Evolutionary conservation across 2,888 invertebrate species (phyloP).

Genomic region (Diogma glabrata): DNA sequence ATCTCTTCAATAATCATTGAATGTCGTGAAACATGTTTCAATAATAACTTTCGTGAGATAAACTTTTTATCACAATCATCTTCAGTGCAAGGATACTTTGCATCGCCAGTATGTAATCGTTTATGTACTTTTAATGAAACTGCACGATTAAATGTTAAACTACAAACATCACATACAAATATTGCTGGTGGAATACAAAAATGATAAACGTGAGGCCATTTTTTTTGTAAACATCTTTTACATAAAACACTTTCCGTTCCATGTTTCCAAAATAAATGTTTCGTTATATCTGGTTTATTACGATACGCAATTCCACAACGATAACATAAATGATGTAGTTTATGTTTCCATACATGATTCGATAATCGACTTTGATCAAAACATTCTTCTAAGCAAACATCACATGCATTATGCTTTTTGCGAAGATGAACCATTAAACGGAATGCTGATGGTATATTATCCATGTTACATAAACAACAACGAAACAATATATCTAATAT

Average conservation of each 20-base stretch:
- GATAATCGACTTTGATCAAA: constrained; percentile 63
- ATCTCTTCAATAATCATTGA: constrained; percentile 20
- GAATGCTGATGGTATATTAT: constrained; percentile 73
- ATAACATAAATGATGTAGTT: constrained; percentile 75
- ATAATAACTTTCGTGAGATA: constrained; percentile 65
- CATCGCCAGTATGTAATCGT: constrained; percentile 60
- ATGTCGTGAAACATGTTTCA: constrained; percentile 59
- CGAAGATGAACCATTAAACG: constrained; percentile 78
- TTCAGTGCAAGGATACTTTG: constrained; percentile 59
- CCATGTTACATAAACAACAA: constrained; percentile 69
- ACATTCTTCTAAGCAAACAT: constrained; percentile 74
- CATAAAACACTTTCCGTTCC: constrained; percentile 79
- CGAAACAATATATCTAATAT: constrained; percentile 54
- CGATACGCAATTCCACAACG: constrained; percentile 79
- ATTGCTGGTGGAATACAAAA: constrained; percentile 72
- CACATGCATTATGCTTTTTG: constrained; percentile 74
- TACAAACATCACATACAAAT: constrained; percentile 74
- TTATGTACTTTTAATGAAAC: constrained; percentile 75
- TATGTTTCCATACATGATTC: constrained; percentile 85
- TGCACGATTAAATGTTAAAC: constrained; percentile 59
- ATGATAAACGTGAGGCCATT: constrained; percentile 87
- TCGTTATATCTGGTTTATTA: constrained; percentile 78
- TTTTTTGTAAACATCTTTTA: constrained; percentile 75
- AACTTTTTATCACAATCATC: constrained; percentile 63
- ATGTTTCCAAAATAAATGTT: constrained; percentile 87